These are phyloP conservation scores for Catocala sponsa DNA, from an alignment of 2,888 invertebrate species.

Conservation along the genomic window DNA sequence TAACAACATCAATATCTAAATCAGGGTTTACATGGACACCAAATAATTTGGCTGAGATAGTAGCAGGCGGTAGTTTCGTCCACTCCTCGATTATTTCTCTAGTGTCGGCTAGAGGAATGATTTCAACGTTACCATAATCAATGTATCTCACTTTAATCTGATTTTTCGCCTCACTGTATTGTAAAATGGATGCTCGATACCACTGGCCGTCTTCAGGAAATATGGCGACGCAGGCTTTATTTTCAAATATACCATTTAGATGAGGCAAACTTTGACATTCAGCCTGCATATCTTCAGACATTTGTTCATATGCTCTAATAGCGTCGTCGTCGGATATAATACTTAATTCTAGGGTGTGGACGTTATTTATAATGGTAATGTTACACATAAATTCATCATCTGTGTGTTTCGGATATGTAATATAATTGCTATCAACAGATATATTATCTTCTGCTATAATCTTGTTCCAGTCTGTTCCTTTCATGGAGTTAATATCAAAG, in stretches of 20 bases:
- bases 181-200: constrained; percentile 91
- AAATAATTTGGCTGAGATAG: constrained; percentile 82
- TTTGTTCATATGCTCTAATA: constrained; percentile 73
- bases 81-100: constrained; percentile 84
- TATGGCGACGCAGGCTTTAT: constrained; percentile 89
- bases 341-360: constrained; percentile 67
- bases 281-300: constrained; percentile 84
- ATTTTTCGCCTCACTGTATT: constrained; percentile 74
- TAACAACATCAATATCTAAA: constrained; percentile 62
- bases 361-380: constrained; percentile 68
- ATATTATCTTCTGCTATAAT: constrained; percentile 66
- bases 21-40: constrained; percentile 70
- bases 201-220: constrained; percentile 89
- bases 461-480: constrained; percentile 69
- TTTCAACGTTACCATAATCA: constrained; percentile 92
- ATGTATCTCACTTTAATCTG: constrained; percentile 90
- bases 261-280: constrained; percentile 74
- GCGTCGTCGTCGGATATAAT: constrained; percentile 76
- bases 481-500: constrained; percentile 53
- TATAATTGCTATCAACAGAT: constrained; percentile 46
- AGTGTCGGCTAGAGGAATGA: constrained; percentile 76
- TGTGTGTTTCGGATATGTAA: constrained; percentile 58
- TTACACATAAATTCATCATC: constrained; percentile 68
- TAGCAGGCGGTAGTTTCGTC: constrained; percentile 83
- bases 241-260: constrained; percentile 77